Conservation (phyloP, 2,797 vertebrate species). For the Neostethus bicornis region DNA sequence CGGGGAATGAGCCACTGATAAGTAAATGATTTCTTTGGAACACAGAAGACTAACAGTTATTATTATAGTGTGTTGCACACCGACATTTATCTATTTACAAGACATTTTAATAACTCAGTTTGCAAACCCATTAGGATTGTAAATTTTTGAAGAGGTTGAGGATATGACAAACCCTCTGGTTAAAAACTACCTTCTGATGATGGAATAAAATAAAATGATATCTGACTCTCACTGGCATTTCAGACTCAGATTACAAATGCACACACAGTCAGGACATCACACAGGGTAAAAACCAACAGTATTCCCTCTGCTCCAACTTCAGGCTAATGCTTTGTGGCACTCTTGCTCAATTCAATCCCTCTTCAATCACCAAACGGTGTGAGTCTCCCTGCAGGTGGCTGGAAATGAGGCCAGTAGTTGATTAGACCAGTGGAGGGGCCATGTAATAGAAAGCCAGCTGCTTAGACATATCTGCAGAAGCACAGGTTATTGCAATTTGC, state of each 20-base stretch:
- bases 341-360: slow-evolving; percentile 42
- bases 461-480: slow-evolving; percentile 18
- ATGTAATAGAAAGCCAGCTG: slow-evolving; percentile 40
- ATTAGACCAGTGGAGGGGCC: slow-evolving; percentile 53
- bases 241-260: neutral
- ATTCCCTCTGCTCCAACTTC: slow-evolving; percentile 32
- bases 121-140: neutral
- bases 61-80: slow-evolving; percentile 2
- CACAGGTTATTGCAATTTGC: slow-evolving; percentile 26
- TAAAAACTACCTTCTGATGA: neutral
- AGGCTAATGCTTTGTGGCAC: slow-evolving; percentile 53
- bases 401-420: slow-evolving; percentile 61
- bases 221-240: slow-evolving; percentile 13
- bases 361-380: slow-evolving; percentile 55
- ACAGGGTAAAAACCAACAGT: slow-evolving; percentile 25
- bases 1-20: slow-evolving; percentile 14
- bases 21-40: slow-evolving; percentile 20
- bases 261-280: slow-evolving; percentile 8
- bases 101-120: neutral
- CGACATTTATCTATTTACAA: slow-evolving; percentile 4
- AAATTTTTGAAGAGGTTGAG: neutral
- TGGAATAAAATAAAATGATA: slow-evolving; percentile 20
- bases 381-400: slow-evolving; percentile 47
- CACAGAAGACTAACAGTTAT: slow-evolving; percentile 4
- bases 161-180: slow-evolving; percentile 5